phyloP scores from a whole-genome alignment of 2,113 vertebrate species.

The Phalacrocorax pelagicus region DNA sequence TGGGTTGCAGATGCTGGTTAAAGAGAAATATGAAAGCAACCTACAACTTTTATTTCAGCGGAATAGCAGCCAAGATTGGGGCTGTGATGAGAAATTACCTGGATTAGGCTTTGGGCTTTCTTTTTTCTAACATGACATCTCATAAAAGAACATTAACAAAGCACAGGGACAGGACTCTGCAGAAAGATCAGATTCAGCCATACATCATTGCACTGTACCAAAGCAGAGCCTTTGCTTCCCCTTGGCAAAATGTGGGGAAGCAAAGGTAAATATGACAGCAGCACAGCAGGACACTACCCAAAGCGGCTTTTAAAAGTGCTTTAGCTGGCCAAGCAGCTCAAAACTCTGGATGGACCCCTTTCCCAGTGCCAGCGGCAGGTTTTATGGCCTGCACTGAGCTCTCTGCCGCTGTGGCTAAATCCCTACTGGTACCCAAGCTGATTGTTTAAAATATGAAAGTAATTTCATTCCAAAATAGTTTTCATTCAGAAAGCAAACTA shows the following conservation, averaged over 20 bases:
- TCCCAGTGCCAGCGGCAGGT: background rate
- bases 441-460: background rate
- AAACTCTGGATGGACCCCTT: background rate
- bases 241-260: background rate
- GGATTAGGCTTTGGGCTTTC: background rate
- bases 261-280: background rate
- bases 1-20: background rate
- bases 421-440: background rate
- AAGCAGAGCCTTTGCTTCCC: background rate
- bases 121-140: background rate
- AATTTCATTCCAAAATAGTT: background rate
- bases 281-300: background rate
- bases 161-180: background rate
- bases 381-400: background rate
- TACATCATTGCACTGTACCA: accelerated
- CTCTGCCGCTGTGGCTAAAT: background rate
- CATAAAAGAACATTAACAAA: background rate
- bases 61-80: background rate
- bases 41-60: background rate
- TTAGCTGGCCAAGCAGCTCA: background rate
- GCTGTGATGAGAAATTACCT: background rate
- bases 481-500: background rate
- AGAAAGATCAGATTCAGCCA: background rate
- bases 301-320: background rate
- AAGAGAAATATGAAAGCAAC: background rate